These are phyloP conservation scores for Tupaia chinensis DNA, from an alignment of 2,113 vertebrate species.

Conservation along the genomic window DNA sequence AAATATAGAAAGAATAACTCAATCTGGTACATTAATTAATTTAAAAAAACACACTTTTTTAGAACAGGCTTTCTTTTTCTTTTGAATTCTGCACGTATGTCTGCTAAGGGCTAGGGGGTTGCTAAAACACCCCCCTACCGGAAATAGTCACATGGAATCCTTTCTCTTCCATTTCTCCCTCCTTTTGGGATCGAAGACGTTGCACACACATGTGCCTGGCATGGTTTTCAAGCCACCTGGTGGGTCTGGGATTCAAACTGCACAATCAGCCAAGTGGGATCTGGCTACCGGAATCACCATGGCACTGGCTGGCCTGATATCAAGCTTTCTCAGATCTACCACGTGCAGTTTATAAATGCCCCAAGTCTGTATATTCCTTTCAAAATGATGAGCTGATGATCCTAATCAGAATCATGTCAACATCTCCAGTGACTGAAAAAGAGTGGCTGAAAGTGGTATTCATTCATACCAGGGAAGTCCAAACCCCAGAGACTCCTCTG, in stretches of 20 bases:
- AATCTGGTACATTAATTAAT: not conserved
- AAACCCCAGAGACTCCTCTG: not conserved
- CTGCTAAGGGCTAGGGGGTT: too few species aligned
- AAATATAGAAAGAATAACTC: not conserved
- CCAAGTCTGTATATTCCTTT: not conserved
- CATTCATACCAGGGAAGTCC: not conserved
- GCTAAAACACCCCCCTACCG: too few species aligned
- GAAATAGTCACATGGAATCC: too few species aligned
- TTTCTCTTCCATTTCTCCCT: too few species aligned
- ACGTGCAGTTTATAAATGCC: not conserved
- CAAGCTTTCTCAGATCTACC: not conserved
- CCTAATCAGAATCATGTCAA: not conserved
- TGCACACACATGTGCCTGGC: too few species aligned
- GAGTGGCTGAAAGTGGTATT: not conserved
- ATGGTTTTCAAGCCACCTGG: too few species aligned
- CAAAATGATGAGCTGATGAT: not conserved
- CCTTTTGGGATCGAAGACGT: too few species aligned
- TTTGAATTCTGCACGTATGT: too few species aligned
- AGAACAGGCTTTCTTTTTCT: not conserved
- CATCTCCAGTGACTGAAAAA: slow-evolving; percentile 25
- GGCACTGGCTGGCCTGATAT: too few species aligned
- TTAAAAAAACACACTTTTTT: slow-evolving; percentile 19
- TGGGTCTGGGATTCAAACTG: too few species aligned
- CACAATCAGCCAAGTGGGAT: too few species aligned
- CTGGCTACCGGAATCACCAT: too few species aligned